phyloP scores from a whole-genome alignment of 2,113 vertebrate species.

The human (Homo sapiens) region GRCh38 chr11:6174001-6174500 shows the following conservation, averaged over 20 bases:
- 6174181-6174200: no score
- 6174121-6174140: neutral
- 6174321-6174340: neutral
- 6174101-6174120: neutral
- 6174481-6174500: neutral
- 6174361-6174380: neutral
- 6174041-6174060: neutral
- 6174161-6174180: neutral
- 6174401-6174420: constrained; percentile 11
- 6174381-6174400: constrained; percentile 7
- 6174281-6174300: neutral
- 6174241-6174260: neutral
- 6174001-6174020: neutral
- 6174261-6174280: neutral
- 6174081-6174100: neutral
- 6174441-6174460: neutral
- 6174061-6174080: neutral
- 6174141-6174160: neutral
- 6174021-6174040: constrained; percentile 17
- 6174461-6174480: neutral
- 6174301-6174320: neutral
- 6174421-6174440: neutral
- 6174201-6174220: neutral
- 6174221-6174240: neutral
- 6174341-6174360: neutral